Conservation (phyloP, 2,113 vertebrate genomes). For the Eudyptes chrysolophus region DNA sequence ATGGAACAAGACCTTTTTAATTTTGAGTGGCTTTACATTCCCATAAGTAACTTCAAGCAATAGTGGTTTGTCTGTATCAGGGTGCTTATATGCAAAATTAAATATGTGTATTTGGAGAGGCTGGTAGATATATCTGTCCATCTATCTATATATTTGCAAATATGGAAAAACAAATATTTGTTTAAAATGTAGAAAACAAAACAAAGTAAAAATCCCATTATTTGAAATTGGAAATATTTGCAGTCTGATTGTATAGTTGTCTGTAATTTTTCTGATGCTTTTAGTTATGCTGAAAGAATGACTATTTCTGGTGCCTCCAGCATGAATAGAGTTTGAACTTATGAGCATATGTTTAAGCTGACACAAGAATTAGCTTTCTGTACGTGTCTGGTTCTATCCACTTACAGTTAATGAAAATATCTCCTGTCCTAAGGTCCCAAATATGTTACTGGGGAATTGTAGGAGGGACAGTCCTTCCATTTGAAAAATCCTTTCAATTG, state of each 20-base stretch:
- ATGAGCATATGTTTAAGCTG: not conserved
- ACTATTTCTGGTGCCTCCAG: not conserved
- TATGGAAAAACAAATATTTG: not conserved
- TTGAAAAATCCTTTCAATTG: not conserved
- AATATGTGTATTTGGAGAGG: not conserved
- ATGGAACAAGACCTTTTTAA: not conserved
- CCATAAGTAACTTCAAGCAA: not conserved
- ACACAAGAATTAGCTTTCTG: not conserved
- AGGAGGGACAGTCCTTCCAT: not conserved
- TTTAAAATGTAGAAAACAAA: not conserved
- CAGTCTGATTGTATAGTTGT: not conserved
- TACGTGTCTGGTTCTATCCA: not conserved
- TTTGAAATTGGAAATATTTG: not conserved
- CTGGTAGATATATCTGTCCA: not conserved
- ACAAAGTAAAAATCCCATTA: not conserved
- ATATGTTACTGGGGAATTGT: not conserved
- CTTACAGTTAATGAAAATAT: not conserved
- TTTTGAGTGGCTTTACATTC: not conserved
- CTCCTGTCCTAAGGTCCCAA: not conserved
- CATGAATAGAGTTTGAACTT: not conserved
- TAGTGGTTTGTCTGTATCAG: not conserved
- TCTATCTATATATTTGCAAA: not conserved
- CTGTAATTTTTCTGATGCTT: not conserved
- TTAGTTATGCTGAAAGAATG: not conserved
- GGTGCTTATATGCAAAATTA: constrained; percentile 39